Base-by-base conservation (phyloP, 2,888 invertebrate species). In the Spicauda simplicius region DNA sequence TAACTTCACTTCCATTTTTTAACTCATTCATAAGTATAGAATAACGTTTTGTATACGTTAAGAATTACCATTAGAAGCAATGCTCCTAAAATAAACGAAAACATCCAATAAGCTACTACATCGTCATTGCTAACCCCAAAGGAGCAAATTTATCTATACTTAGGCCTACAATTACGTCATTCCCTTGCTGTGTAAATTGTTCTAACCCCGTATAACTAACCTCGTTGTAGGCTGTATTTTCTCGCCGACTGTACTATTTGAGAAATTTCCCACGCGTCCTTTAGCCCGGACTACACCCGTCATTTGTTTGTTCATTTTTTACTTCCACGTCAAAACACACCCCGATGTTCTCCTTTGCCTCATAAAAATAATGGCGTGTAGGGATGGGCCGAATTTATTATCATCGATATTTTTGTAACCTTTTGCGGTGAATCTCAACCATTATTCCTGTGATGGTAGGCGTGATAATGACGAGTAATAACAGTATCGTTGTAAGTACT, bases 281-380 rank as follows among this genome's bases (percentile, higher is more conserved):
- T 59, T 59, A 52, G n/a, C 45, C 45, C 30, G 19, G n/a, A 64
- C 64, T 69, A 69, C 70, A 71, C 68, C 56, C 71, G 62, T 77
- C 71, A 71, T 77, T 74, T 70, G 71, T 68, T 68, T 69, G 74
- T 77, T 78, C 77, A 77, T 78, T 81, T 78, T 78, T 75, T 78
- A 77, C 74, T 70, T 75, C 73, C 74, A 73, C 76, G 75, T 76
- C 73, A 73, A 74, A 76, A 73, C 74, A 72, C 74, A 59, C 75
- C 71, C 71, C 75, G 72, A 70, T 71, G 71, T 73, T 73, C 72
- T 76, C 59, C 59, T 73, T 75, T 73, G 65, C 66, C 75, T 77
- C 79, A 77, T 82, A 83, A 84, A 80, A 80, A 79, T 81, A 81
- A 81, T 81, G 77, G 76, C 70, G 60, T 57, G 25, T 66, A 71